Conservation (phyloP, 2,797 vertebrate genomes). For the Botia almorhae region DNA sequence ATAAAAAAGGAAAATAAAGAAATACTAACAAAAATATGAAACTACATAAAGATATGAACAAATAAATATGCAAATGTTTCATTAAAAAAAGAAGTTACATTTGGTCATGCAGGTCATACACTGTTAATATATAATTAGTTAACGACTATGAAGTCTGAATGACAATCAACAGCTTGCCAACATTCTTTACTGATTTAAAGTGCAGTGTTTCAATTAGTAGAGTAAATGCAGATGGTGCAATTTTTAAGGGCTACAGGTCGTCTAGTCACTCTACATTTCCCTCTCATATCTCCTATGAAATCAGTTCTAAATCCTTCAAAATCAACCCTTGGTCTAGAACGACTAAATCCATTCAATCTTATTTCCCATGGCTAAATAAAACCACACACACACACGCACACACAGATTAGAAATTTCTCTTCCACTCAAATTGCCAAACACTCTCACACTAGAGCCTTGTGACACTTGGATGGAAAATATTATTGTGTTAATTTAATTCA, state of each 20-base stretch:
- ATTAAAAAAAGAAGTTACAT: no score
- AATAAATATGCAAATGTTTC: no score
- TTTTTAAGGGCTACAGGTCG: background rate
- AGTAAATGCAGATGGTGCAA: background rate
- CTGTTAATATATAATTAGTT: no score
- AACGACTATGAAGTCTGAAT: no score
- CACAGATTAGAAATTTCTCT: conserved; percentile 21
- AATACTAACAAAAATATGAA: no score
- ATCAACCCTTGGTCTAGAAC: conserved; percentile 3
- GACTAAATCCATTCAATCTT: background rate
- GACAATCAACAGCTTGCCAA: no score
- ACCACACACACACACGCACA: background rate
- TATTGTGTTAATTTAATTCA: conserved; percentile 32
- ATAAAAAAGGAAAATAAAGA: background rate
- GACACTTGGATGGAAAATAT: conserved; percentile 35
- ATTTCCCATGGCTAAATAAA: conserved; percentile 11
- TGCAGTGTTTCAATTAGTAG: no score
- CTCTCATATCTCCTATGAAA: conserved; percentile 18
- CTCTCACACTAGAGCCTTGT: conserved; percentile 9
- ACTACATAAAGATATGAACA: no score
- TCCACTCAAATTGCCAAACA: conserved; percentile 23
- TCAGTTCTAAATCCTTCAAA: background rate
- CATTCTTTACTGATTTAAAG: no score
- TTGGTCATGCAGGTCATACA: no score
- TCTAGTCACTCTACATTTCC: background rate